Percentiles rank a stretch among this genome's conserved stretches.
These are phyloP conservation scores for Lasioglossum malachurum DNA, from an alignment of 2,888 invertebrate species.

Conservation along the genomic window DNA sequence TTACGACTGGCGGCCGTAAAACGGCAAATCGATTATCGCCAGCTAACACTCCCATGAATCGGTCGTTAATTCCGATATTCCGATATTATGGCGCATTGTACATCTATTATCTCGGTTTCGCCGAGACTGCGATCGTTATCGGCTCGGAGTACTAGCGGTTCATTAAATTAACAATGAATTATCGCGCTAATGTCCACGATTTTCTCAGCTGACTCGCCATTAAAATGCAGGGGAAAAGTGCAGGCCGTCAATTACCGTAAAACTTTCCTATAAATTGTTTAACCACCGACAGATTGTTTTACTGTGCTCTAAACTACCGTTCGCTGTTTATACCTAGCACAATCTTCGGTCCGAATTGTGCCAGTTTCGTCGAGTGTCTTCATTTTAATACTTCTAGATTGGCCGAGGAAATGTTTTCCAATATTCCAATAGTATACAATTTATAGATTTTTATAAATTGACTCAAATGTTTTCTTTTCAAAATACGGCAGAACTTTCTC, in stretches of 20 bases:
- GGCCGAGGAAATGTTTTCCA: too few relatives aligned
- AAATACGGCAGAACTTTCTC: too few relatives aligned
- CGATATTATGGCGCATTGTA: conserved; percentile 44
- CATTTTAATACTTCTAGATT: neutral
- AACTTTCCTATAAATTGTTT: neutral
- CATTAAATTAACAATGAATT: conserved; percentile 36
- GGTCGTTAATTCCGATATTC: conserved; percentile 43
- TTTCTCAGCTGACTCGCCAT: neutral
- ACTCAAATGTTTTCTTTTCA: too few relatives aligned
- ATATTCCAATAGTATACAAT: too few relatives aligned
- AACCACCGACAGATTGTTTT: neutral
- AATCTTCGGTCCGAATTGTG: neutral
- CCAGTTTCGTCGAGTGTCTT: neutral
- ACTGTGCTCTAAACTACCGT: neutral
- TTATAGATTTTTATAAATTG: too few relatives aligned
- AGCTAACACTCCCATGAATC: conserved; percentile 68
- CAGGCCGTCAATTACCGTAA: neutral
- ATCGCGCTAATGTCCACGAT: conserved; percentile 3
- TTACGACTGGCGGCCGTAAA: conserved; percentile 69
- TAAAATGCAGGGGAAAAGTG: neutral
- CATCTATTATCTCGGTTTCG: conserved; percentile 23
- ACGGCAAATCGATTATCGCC: conserved; percentile 70
- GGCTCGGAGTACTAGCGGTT: conserved; percentile 9
- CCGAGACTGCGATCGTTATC: conserved; percentile 24
- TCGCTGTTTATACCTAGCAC: neutral